These are phyloP conservation scores for Lophius americanus DNA, from an alignment of 2,797 vertebrate species.

Conservation along the genomic window DNA sequence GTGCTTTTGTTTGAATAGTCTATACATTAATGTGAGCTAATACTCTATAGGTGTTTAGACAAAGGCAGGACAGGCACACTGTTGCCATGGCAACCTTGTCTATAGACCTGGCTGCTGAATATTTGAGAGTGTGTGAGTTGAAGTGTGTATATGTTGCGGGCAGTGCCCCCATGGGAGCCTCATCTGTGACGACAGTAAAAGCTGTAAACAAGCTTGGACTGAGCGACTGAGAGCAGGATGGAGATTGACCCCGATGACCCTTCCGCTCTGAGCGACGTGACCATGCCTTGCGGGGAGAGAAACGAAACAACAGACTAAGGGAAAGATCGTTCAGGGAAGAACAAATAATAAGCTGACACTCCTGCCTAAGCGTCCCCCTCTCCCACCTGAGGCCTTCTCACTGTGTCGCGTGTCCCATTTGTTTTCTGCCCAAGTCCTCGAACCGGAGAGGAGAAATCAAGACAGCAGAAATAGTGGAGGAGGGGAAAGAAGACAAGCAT, in stretches of 20 bases:
- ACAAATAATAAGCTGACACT: slow-evolving; percentile 58
- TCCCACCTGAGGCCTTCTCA: slow-evolving; percentile 61
- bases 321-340: slow-evolving; percentile 46
- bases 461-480: slow-evolving; percentile 10
- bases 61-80: slow-evolving; percentile 43
- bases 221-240: slow-evolving; percentile 42
- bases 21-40: slow-evolving; percentile 20
- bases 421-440: slow-evolving; percentile 28
- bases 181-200: slow-evolving; percentile 54
- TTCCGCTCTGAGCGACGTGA: slow-evolving; percentile 34
- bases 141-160: slow-evolving; percentile 15
- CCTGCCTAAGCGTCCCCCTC: slow-evolving; percentile 31
- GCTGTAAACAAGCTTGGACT: slow-evolving; percentile 65
- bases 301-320: slow-evolving; percentile 47
- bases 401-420: slow-evolving; percentile 53
- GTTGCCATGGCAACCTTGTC: slow-evolving; percentile 70
- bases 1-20: neutral
- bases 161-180: slow-evolving; percentile 44
- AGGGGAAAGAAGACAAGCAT: neutral
- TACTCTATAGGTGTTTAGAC: slow-evolving; percentile 48
- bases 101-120: slow-evolving; percentile 44
- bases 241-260: slow-evolving; percentile 63
- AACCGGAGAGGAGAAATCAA: slow-evolving; percentile 33
- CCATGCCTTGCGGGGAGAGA: neutral
- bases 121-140: slow-evolving; percentile 16